A percentile compares a stretch with the other conserved stretches of the same genome.
Conservation (phyloP, 2,113 vertebrate genomes). For the Athene noctua region DNA sequence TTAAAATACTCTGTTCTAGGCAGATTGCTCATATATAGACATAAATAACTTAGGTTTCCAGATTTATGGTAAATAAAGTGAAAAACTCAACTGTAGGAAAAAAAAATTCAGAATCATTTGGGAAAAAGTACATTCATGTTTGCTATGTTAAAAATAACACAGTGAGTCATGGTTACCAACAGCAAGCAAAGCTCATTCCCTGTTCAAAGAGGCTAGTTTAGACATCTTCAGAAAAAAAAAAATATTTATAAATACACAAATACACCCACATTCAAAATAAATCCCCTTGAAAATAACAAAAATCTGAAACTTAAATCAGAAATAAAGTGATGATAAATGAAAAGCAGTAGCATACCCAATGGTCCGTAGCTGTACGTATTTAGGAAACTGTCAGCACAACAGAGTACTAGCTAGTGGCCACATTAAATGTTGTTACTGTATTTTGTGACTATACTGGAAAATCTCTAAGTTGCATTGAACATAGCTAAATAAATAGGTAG, state of each 20-base stretch:
- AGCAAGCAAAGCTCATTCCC: neutral
- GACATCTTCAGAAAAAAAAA: neutral
- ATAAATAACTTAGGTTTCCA: neutral
- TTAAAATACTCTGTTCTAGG: neutral
- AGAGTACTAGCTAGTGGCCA: neutral
- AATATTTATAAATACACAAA: neutral
- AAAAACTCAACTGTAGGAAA: neutral
- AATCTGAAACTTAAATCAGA: neutral
- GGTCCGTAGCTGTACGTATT: neutral
- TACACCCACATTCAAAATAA: neutral
- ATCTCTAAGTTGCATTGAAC: neutral
- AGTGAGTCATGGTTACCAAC: neutral
- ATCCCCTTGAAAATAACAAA: neutral
- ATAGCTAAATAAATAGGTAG: neutral
- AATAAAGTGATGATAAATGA: neutral
- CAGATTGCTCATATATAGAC: neutral
- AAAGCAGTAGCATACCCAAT: neutral
- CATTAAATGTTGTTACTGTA: neutral
- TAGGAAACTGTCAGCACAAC: neutral
- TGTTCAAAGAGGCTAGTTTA: neutral
- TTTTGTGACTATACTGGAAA: neutral
- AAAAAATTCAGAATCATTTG: neutral
- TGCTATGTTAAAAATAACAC: conserved; percentile 17
- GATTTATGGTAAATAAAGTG: neutral
- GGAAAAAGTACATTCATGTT: neutral